phyloP scores from a whole-genome alignment of 2,797 vertebrate species.

The Ctenochaetus hawaiiensis region DNA sequence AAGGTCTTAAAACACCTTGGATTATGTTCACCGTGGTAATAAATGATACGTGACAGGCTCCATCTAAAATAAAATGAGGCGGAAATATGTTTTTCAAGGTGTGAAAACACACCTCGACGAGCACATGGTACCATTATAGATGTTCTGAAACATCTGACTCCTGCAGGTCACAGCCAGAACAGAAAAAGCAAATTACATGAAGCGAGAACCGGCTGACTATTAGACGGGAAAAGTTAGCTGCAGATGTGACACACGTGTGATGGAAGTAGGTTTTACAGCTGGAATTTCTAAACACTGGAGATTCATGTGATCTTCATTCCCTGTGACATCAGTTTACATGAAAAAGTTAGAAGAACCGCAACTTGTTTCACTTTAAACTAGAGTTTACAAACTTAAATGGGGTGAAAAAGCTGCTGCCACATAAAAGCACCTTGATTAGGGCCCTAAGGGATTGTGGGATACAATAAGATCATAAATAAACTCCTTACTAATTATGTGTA shows the following conservation, averaged over 20 bases:
- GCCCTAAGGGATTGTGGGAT: too few relatives aligned
- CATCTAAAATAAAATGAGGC: conserved; percentile 56
- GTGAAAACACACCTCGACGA: conserved; percentile 58
- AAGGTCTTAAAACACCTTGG: conserved; percentile 22
- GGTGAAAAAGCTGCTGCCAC: too few relatives aligned
- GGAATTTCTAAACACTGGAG: too few relatives aligned
- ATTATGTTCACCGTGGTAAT: conserved; percentile 43
- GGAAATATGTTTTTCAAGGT: conserved; percentile 67
- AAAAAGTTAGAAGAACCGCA: too few relatives aligned
- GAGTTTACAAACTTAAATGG: too few relatives aligned
- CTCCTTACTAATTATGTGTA: too few relatives aligned
- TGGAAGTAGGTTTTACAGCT: neutral
- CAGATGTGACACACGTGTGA: conserved; percentile 15
- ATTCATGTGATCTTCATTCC: too few relatives aligned
- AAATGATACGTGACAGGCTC: conserved; percentile 60
- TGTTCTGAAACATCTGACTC: conserved; percentile 47
- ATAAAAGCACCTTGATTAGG: too few relatives aligned
- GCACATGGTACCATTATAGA: conserved; percentile 40
- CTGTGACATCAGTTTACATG: too few relatives aligned
- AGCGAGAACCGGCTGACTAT: conserved; percentile 38
- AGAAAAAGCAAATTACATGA: conserved; percentile 42
- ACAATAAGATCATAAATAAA: too few relatives aligned
- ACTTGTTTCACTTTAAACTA: too few relatives aligned
- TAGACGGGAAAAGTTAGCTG: conserved; percentile 20
- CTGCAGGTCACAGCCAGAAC: conserved; percentile 42